Evolutionary conservation across 92 coral and sea anemone species (phyloP).

Genomic region (Epizoanthus fatuus): DNA sequence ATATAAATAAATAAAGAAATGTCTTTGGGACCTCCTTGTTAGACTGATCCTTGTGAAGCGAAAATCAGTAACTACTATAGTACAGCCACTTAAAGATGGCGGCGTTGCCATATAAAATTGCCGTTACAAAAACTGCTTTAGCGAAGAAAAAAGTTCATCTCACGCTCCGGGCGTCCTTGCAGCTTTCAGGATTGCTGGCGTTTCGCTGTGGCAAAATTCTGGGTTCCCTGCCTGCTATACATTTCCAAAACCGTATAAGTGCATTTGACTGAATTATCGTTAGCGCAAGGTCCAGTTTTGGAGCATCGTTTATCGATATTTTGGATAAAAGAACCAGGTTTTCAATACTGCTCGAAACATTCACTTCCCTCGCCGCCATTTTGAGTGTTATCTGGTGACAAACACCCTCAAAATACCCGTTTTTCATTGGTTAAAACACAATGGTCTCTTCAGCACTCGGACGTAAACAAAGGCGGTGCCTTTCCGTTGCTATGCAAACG

Average conservation of each 20-base stretch:
- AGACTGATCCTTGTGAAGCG: neutral
- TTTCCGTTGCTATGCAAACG: conserved; percentile 1
- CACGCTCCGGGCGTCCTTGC: neutral
- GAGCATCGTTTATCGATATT: neutral
- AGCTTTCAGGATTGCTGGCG: conserved; percentile 8
- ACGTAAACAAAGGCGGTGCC: conserved; percentile 14
- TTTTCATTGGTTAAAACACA: conserved; percentile 12
- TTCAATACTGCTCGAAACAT: neutral
- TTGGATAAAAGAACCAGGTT: conserved; percentile 5
- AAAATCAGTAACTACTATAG: too few species aligned
- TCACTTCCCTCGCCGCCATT: conserved; percentile 10
- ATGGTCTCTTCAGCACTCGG: neutral
- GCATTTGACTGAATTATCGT: neutral
- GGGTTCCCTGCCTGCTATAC: neutral
- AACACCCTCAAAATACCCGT: neutral
- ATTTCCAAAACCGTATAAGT: neutral
- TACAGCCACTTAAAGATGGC: conserved; percentile 1
- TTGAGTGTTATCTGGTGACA: conserved; percentile 2
- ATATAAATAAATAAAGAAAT: neutral
- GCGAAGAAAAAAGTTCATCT: conserved; percentile 10
- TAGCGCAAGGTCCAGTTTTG: neutral
- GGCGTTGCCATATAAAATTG: neutral
- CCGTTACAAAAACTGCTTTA: conserved; percentile 10
- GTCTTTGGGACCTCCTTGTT: neutral
- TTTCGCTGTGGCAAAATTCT: conserved; percentile 4